These are phyloP conservation scores for Arge pagana DNA, from an alignment of 2,888 invertebrate species.

Conservation along the genomic window DNA sequence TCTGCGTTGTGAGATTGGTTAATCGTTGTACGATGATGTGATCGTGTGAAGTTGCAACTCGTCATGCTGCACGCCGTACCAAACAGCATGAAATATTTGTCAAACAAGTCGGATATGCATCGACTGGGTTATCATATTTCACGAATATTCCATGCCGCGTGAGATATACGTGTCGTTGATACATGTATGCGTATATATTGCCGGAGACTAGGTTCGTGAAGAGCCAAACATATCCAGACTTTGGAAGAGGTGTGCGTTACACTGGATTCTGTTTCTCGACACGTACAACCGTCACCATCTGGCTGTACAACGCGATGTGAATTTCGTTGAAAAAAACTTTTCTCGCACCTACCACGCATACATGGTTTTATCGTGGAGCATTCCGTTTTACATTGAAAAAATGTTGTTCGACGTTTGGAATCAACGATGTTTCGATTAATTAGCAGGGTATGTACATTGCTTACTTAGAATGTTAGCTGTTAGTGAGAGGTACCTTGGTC, in stretches of 20 bases:
- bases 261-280: too few relatives aligned
- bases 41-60: constrained; percentile 1
- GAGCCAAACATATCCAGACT: too few relatives aligned
- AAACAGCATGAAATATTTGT: too few relatives aligned
- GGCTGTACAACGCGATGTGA: background rate
- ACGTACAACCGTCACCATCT: too few relatives aligned
- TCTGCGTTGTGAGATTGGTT: background rate
- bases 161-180: too few relatives aligned
- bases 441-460: constrained; percentile 56
- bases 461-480: constrained; percentile 58
- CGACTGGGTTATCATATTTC: too few relatives aligned
- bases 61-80: constrained; percentile 10
- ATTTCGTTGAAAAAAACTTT: constrained; percentile 3
- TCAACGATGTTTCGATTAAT: constrained; percentile 17
- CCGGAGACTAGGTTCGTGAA: too few relatives aligned
- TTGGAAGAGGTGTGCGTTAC: too few relatives aligned
- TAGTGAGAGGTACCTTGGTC: constrained; percentile 66
- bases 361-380: constrained; percentile 11
- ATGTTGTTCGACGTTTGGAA: constrained; percentile 19
- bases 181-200: too few relatives aligned
- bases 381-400: constrained; percentile 7
- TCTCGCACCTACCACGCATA: background rate
- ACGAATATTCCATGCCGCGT: too few relatives aligned
- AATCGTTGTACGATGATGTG: constrained; percentile 10
- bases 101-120: too few relatives aligned